Evolutionary conservation across 1,140 invertebrate species (phyloP).

Genomic region (Drosophila funebris): DNA sequence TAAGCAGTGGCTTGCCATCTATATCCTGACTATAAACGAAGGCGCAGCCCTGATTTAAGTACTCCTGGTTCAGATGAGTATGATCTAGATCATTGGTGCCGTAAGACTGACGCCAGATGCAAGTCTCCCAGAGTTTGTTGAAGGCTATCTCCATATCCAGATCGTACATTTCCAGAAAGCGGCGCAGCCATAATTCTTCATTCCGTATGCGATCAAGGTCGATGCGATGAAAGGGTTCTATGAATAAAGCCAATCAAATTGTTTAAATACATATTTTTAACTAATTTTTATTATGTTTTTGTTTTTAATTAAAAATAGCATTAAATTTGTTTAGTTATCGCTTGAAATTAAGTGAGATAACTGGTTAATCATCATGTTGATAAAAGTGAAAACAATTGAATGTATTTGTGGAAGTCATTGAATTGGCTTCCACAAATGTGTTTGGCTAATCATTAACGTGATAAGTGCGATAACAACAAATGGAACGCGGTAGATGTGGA

Average conservation of each 20-base stretch:
- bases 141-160: slow-evolving; percentile 87
- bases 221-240: slow-evolving; percentile 85
- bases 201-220: slow-evolving; percentile 88
- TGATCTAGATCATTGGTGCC: slow-evolving; percentile 91
- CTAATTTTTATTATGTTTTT: too few species aligned
- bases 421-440: too few species aligned
- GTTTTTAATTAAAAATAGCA: too few species aligned
- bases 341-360: not conserved
- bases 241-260: not conserved
- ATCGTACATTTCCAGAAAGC: slow-evolving; percentile 90
- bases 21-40: slow-evolving; percentile 91
- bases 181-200: slow-evolving; percentile 88
- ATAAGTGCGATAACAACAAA: too few species aligned
- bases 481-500: too few species aligned
- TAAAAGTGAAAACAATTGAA: too few species aligned
- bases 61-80: slow-evolving; percentile 88
- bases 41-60: slow-evolving; percentile 90
- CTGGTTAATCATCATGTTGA: too few species aligned
- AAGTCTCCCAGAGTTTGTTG: slow-evolving; percentile 92
- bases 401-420: not conserved
- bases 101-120: slow-evolving; percentile 92
- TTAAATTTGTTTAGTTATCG: not conserved
- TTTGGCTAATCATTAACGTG: too few species aligned
- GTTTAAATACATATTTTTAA: not conserved
- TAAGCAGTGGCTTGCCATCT: slow-evolving; percentile 90